Evolutionary conservation across 2,888 invertebrate genomes (phyloP), one percentile per base, ranked within the genome.

Genomic region (Priocnemis perturbator): DNA sequence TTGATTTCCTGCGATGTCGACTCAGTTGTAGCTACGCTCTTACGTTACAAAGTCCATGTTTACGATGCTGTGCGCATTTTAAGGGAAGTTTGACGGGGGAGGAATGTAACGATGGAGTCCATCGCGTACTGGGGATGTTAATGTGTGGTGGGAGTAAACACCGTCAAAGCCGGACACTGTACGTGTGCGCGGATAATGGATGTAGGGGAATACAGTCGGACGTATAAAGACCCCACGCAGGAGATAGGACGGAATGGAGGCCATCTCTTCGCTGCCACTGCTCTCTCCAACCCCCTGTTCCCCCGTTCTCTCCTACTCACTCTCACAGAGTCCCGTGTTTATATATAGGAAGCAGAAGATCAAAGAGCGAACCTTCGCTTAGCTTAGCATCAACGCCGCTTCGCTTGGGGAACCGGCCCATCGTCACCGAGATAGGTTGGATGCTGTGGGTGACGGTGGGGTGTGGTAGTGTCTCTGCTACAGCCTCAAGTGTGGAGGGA

Each of bases 331-430:
- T 69, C 77, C 77, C 79, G 82, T 84, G 86, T 87, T 86, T 87
- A 87, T 87, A 87, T 86, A 87, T 87, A 87, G 87, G 84, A 86
- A 86, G 82, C 84, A 77, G 79, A 86, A 88, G 87, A 87, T 87
- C 88, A 88, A 87, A 88, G 87, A 87, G 82, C 83, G 83, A 85
- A 77, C 77, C 84, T 86, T 84, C 85, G 85, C 82, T 83, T 82
- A 83, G 83, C 84, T 85, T 78, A 81, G 83, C 86, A 83, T 86
- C 82, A 80, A 80, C 83, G 81, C 78, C 81, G 78, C 77, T 74
- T 69, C 78, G 80, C 81, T 82, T 73, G 78, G 78, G 76, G 79
- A 81, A 77, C 78, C 82, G 81, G 81, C 77, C 81, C 82, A 82
- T 83, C 83, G 78, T 83, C 82, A 77, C 81, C 78, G 74, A 75